Evolutionary conservation across 2,888 invertebrate genomes (phyloP), one percentile per base, ranked within the genome.

Genomic region (Archips xylosteana): DNA sequence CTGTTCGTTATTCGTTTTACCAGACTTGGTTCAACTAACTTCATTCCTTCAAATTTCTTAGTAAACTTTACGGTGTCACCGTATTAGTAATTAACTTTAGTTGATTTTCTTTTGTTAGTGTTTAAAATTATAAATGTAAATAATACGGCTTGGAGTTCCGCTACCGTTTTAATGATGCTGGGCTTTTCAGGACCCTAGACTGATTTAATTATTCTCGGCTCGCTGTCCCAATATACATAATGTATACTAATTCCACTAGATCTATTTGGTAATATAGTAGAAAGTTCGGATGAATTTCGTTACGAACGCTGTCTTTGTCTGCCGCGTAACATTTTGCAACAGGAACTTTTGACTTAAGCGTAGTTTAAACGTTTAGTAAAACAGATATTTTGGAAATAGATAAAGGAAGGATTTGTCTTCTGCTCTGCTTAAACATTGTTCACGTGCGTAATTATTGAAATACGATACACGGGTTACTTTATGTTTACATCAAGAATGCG

Each of bases 91-190:
- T 64, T 59, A 36, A 59, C 47, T 64, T 68, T 39, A 39, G 57
- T 69, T 73, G 47, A 68, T 73, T 69, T 69, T 69, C 63, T 73
- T 66, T 71, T 32, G 39, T 60, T 64, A 59, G 47, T 60, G 60
- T 49, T 65, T 32, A 12, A 71, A 71, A 61, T 59, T 61, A 57
- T 64, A 51, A 64, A 73, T 73, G 73, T 69, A 73, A 73, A 73
- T 64, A 63, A 68, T 64, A 69, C 59, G 36, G 71, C 49, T 47
- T 23, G 49, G 13, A 69, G 63, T 69, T 42, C 47, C 13, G 62
- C 61, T 63, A 13, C 63, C 34, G 34, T 39, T 62, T 68, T 73
- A 73, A 73, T 69, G 73, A 73, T 32, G 68, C 63, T 47, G 47
- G 34, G 13, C 72, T 68, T 51, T 49, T 9, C 51, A n/a, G 63